A percentile compares a stretch with the other conserved stretches of the same genome.
These are phyloP conservation scores for Eupristina koningsbergeri DNA, from an alignment of 1,140 invertebrate species.

Conservation along the genomic window DNA sequence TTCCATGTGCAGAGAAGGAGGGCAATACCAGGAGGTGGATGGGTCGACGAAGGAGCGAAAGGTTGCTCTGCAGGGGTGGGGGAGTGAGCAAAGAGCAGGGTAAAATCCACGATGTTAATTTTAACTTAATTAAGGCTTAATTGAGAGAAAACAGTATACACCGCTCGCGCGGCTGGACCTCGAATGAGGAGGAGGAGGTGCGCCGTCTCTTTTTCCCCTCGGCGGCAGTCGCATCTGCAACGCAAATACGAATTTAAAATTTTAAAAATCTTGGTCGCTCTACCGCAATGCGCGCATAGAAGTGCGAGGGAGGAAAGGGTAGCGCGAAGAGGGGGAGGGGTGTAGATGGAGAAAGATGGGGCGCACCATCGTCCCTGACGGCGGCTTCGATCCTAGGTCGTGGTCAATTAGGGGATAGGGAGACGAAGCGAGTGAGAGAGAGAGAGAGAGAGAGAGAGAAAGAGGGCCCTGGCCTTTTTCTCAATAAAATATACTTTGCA, in stretches of 20 bases:
- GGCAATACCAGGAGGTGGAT: not conserved
- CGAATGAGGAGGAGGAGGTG: not conserved
- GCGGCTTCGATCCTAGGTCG: not conserved
- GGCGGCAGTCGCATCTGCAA: slow-evolving; percentile 25
- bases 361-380: not conserved
- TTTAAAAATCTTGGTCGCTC: slow-evolving; percentile 20
- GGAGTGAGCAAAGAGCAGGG: not conserved
- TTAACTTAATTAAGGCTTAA: slow-evolving; percentile 76
- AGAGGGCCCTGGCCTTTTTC: not conserved
- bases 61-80: not conserved
- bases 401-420: slow-evolving; percentile 1
- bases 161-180: slow-evolving; percentile 59
- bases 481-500: not conserved
- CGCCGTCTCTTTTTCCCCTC: not conserved
- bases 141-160: slow-evolving; percentile 75
- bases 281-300: slow-evolving; percentile 14
- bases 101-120: slow-evolving; percentile 70
- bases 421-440: not conserved
- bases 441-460: too few relatives aligned
- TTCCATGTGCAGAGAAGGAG: slow-evolving; percentile 52
- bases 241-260: slow-evolving; percentile 41
- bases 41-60: not conserved
- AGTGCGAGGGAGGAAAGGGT: not conserved
- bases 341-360: not conserved
- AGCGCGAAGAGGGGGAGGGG: too few relatives aligned